A percentile compares a stretch with the other conserved stretches of the same genome.
These are phyloP conservation scores for Scylla paramamosain DNA, from an alignment of 1,140 invertebrate genomes.

Conservation along the genomic window DNA sequence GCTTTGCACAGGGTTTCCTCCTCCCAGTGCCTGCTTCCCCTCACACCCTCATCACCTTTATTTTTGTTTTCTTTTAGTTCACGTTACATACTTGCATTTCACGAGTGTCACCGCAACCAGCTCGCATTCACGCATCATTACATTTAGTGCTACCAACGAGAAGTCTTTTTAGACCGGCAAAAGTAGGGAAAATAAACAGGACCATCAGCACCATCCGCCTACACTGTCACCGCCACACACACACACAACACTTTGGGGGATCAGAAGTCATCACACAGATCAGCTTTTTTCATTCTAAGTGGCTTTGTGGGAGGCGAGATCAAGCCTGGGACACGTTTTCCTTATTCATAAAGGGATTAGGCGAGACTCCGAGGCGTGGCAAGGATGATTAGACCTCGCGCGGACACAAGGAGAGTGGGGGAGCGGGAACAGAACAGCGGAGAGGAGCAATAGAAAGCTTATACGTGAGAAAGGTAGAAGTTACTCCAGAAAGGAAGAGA, in stretches of 20 bases:
- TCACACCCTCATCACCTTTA: too few species aligned
- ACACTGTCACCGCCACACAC: too few species aligned
- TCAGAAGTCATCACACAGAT: conserved; percentile 5
- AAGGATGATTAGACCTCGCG: background rate
- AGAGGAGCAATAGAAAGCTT: background rate
- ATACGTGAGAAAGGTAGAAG: background rate
- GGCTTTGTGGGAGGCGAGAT: background rate
- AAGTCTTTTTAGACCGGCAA: too few species aligned
- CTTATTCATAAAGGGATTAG: conserved; percentile 5
- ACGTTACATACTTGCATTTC: too few species aligned
- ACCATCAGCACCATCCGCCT: too few species aligned
- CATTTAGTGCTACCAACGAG: too few species aligned
- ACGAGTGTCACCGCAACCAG: too few species aligned
- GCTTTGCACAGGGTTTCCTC: too few species aligned
- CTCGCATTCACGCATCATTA: too few species aligned
- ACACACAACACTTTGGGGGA: background rate
- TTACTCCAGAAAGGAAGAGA: background rate
- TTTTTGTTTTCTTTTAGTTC: too few species aligned
- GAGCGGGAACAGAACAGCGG: background rate
- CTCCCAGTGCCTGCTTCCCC: too few species aligned
- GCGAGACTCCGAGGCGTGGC: background rate
- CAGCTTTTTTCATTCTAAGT: background rate
- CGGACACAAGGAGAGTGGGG: background rate
- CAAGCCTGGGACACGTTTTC: background rate
- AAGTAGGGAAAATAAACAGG: too few species aligned